Evolutionary conservation across 2,113 vertebrate genomes (phyloP).

Genomic region (Brevimyrus niger): DNA sequence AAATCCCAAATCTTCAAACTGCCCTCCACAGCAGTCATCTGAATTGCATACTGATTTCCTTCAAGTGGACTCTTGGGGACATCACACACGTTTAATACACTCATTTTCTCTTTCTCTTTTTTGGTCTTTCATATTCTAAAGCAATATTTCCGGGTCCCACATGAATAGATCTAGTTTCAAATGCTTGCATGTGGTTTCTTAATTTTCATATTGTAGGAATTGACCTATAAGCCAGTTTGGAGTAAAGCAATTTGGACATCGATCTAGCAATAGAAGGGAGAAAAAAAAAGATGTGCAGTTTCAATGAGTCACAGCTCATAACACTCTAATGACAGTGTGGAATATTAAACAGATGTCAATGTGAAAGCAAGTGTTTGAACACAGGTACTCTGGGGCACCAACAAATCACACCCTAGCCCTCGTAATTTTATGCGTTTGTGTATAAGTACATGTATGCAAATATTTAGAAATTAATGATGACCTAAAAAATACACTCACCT

Average conservation of each 20-base stretch:
- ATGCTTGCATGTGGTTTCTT: not conserved
- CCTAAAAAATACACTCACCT: not conserved
- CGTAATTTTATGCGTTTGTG: not conserved
- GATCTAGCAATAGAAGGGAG: not conserved
- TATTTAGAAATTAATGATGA: not conserved
- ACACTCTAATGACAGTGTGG: not conserved
- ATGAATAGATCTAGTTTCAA: not conserved
- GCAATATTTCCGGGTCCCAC: not conserved
- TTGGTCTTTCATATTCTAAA: not conserved
- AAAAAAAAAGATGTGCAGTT: not conserved
- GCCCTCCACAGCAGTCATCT: not conserved
- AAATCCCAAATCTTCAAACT: not conserved
- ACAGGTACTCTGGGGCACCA: not conserved
- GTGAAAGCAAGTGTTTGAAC: not conserved
- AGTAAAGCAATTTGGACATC: not conserved
- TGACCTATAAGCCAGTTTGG: not conserved
- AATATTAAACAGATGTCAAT: not conserved
- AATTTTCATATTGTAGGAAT: not conserved
- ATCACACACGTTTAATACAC: not conserved
- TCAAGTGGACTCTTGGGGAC: not conserved
- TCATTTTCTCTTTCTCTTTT: not conserved
- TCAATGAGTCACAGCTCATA: not conserved
- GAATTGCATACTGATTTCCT: not conserved
- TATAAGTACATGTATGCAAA: not conserved
- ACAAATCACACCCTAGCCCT: not conserved